Base-by-base conservation (phyloP, 2,888 invertebrate species). In the Cerceris rybyensis region DNA sequence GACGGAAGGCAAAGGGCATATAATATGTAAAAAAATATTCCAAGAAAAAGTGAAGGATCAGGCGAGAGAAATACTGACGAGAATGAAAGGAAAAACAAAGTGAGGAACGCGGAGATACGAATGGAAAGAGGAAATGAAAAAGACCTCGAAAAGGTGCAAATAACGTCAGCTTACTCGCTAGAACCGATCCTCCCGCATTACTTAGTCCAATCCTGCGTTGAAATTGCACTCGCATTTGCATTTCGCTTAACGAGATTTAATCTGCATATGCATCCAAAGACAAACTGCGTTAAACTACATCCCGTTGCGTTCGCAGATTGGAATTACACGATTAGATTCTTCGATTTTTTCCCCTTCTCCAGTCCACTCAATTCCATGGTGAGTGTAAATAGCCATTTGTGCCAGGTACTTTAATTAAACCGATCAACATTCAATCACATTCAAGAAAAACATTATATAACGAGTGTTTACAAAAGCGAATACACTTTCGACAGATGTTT, bases 211-310 rank as follows among this genome's bases (percentile, higher is more conserved):
- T 68, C 55, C 46, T 70, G 65, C 54, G 66, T 66, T 63, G 58
- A 73, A 76, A 82, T 82, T 76, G 82, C 76, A 76, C 82, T 82
- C 80, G 82, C 76, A 76, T 82, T 82, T 82, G 77, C 80, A 82
- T 77, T 13, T 54, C 13, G 54, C 63, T 80, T 69, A 82, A 82
- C 72, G 76, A 73, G 76, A 68, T 82, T 80, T 66, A 67, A 82
- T 80, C 82, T 70, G 73, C 73, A 73, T 73, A 69, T 69, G 72
- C 66, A 80, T 80, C 67, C 68, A 65, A 63, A 78, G 79, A 75
- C 72, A 73, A 82, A 82, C 79, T 74, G 67, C 66, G 72, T 68
- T 75, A 65, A 82, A 82, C 82, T 64, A 73, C 72, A 70, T 74
- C 59, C 78, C 63, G 68, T 58, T 66, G 76, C 70, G 64, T 82